Base-by-base conservation (phyloP, 2,888 invertebrate genomes). In the Monopis laevigella region DNA sequence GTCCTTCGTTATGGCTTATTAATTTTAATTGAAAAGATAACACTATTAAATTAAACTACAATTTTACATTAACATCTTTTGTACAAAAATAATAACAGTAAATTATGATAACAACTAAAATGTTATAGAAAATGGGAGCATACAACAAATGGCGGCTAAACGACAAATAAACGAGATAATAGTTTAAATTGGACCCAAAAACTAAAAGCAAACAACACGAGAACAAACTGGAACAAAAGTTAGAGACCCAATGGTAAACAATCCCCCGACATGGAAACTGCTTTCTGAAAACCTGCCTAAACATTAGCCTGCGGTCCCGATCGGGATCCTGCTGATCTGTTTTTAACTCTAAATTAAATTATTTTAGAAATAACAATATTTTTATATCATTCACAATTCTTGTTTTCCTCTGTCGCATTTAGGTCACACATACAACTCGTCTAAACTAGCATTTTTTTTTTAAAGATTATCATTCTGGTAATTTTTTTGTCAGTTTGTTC, bases 131-230 rank as follows among this genome's bases (percentile, higher is more conserved):
- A 28, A 48, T 10, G 28, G 4, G 8, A 24, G 24, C 24, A 29
- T 2, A 64, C 65, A 63, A 65, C 68, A 68, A 71, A 70, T 66
- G 68, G 67, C 67, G 59, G 65, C 68, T 74, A 74, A 77, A 74
- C 71, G 77, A 72, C 72, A 75, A 73, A 72, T 75, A 75, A 75
- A 73, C 74, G 68, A 71, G 47, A 58, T 65, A 59, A 71, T 75
- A 73, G 77, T 78, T 75, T 74, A 74, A 80, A 75, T 75, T 75
- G 68, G 60, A 52, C 63, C 74, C 77, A 72, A 74, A 77, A 75
- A 75, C 70, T 71, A 63, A 63, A 64, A 62, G 65, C 67, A 74
- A 72, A 74, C 77, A 73, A 68, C 68, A 63, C 51, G 58, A n/a
- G n/a, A 34, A 34, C 34, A 34, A 34, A 18, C 34, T 34, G 16